These are phyloP conservation scores for Balanococcus diminutus DNA, from an alignment of 2,888 invertebrate genomes.

Conservation along the genomic window DNA sequence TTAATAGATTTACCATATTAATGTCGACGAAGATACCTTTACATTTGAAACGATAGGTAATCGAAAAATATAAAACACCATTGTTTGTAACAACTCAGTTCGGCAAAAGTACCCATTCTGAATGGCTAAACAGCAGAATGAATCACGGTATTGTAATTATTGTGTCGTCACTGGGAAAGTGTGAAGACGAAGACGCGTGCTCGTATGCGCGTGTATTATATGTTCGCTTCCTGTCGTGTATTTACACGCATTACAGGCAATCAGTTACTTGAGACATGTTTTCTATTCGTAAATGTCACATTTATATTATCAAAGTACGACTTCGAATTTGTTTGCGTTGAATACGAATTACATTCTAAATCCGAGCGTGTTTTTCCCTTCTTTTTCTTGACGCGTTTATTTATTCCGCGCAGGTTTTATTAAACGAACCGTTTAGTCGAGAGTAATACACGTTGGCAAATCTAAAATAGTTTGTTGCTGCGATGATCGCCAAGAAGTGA, in stretches of 20 bases:
- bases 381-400: not conserved
- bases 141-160: slow-evolving; percentile 20
- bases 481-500: not conserved
- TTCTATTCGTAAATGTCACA: slow-evolving; percentile 27
- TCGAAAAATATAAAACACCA: no score
- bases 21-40: no score
- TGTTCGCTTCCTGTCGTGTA: slow-evolving; percentile 27
- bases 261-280: slow-evolving; percentile 23
- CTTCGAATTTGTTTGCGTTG: slow-evolving; percentile 26
- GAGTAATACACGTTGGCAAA: not conserved
- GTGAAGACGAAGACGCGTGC: slow-evolving; percentile 6
- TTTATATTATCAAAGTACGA: slow-evolving; percentile 32
- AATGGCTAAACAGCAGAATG: not conserved
- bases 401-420: slow-evolving; percentile 24
- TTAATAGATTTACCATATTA: no score
- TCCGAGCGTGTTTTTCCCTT: not conserved
- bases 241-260: slow-evolving; percentile 31
- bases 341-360: slow-evolving; percentile 1
- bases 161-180: slow-evolving; percentile 4
- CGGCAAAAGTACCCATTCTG: not conserved
- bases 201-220: slow-evolving; percentile 5
- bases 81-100: not conserved
- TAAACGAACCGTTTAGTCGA: slow-evolving; percentile 22
- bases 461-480: not conserved
- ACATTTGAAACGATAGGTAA: no score